Conservation (phyloP, 23 tunicate species). For the Trididemnum clinides region DNA sequence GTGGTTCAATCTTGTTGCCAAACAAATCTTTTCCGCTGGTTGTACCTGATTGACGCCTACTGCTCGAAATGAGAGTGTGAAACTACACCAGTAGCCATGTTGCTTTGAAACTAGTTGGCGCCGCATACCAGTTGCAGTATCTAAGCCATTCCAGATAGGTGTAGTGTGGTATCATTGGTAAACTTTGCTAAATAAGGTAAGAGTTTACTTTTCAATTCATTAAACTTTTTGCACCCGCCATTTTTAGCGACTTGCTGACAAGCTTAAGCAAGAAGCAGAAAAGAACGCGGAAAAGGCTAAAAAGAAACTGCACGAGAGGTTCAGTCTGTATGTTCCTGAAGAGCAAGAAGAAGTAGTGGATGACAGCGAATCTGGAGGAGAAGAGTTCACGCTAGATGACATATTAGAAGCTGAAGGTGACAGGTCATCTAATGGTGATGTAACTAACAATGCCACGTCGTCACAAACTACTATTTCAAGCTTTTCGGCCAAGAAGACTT, state of each 20-base stretch:
- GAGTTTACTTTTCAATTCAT: too few species aligned
- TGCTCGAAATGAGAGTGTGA: too few species aligned
- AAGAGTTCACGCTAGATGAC: slow-evolving; percentile 10
- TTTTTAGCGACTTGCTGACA: slow-evolving; percentile 30
- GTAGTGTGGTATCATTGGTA: too few species aligned
- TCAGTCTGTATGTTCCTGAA: slow-evolving; percentile 16
- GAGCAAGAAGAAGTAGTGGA: background rate
- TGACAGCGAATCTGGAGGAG: background rate
- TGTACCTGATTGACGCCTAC: too few species aligned
- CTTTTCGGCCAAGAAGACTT: background rate
- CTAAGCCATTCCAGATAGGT: too few species aligned
- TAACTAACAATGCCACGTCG: background rate
- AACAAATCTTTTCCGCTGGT: too few species aligned
- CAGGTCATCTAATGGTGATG: background rate
- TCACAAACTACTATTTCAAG: background rate
- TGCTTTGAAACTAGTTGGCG: too few species aligned
- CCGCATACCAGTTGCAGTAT: too few species aligned
- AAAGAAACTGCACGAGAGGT: slow-evolving; percentile 12
- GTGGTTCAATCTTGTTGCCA: too few species aligned
- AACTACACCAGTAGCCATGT: too few species aligned
- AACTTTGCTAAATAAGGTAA: too few species aligned
- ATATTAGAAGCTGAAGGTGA: background rate
- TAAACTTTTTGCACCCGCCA: too few species aligned
- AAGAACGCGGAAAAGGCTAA: background rate
- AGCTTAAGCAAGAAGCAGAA: background rate